phyloP scores from a whole-genome alignment of 2,797 vertebrate species.

The Chiloscyllium punctatum region DNA sequence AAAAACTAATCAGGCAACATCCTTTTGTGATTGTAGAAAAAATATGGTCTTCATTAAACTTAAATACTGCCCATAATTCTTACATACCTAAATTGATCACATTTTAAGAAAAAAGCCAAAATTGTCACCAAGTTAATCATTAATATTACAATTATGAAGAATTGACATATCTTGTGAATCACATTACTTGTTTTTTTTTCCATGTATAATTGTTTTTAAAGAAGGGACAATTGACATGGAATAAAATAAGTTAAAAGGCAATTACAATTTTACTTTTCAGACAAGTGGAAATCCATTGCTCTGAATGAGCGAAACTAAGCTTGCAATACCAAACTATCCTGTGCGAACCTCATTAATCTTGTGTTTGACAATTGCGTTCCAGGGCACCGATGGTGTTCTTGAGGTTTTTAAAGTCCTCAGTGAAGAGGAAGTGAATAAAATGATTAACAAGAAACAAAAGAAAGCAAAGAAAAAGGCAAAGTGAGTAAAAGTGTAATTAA shows the following conservation, averaged over 20 bases:
- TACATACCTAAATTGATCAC: neutral
- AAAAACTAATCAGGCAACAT: too few species aligned
- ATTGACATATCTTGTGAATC: neutral
- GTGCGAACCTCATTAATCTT: neutral
- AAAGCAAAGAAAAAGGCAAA: constrained; percentile 82
- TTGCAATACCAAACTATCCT: neutral
- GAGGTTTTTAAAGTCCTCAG: constrained; percentile 82
- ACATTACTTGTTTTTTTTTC: neutral
- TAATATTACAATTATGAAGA: neutral
- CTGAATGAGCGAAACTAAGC: neutral
- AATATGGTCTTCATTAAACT: neutral
- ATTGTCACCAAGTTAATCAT: neutral
- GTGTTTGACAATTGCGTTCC: constrained; percentile 18
- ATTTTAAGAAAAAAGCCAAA: neutral
- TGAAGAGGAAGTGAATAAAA: constrained; percentile 71
- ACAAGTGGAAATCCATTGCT: neutral
- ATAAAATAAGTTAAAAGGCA: neutral
- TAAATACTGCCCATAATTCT: neutral
- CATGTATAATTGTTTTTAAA: neutral
- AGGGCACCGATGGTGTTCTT: constrained; percentile 77
- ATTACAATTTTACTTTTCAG: neutral
- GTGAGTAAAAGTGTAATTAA: constrained; percentile 53
- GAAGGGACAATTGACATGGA: neutral
- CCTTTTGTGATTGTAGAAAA: too few species aligned
- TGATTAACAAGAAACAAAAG: constrained; percentile 77